These are phyloP conservation scores for Stramonita haemastoma DNA, from an alignment of 2,888 invertebrate species.

Conservation along the genomic window DNA sequence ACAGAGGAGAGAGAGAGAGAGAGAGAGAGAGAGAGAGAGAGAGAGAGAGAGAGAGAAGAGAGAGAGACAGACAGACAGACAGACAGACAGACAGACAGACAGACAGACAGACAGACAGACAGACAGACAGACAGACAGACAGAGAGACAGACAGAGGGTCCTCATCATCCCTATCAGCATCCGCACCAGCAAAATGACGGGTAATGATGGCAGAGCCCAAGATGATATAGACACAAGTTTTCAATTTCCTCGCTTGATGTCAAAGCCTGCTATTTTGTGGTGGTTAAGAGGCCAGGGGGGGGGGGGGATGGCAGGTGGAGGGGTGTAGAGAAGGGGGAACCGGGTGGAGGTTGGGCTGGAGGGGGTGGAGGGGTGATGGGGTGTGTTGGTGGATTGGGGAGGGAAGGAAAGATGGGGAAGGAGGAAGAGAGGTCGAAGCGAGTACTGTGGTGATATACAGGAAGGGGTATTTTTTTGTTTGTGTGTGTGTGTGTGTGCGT, in stretches of 20 bases:
- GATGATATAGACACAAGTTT: slow-evolving; percentile 36
- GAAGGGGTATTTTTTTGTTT: no score
- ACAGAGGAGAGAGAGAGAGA: background rate
- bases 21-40: background rate
- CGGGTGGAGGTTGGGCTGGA: no score
- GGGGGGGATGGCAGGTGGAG: no score
- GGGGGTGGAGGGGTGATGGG: no score
- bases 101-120: background rate
- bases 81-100: background rate
- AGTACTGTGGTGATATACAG: no score
- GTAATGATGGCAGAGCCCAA: background rate
- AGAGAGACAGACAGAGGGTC: background rate
- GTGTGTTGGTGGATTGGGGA: background rate
- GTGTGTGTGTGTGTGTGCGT: no score
- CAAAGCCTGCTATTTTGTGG: slow-evolving; percentile 24
- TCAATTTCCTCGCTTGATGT: slow-evolving; percentile 30
- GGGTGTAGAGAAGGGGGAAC: background rate
- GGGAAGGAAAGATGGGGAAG: background rate
- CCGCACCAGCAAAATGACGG: background rate
- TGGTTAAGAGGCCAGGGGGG: background rate
- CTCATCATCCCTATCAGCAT: background rate
- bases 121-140: background rate
- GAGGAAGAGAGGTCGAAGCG: background rate
- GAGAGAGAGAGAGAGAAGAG: slow-evolving; percentile 6
- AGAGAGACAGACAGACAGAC: background rate